Evolutionary conservation across 2,888 invertebrate genomes (phyloP), one percentile per base, ranked within the genome.

Genomic region (Endomychus coccineus): DNA sequence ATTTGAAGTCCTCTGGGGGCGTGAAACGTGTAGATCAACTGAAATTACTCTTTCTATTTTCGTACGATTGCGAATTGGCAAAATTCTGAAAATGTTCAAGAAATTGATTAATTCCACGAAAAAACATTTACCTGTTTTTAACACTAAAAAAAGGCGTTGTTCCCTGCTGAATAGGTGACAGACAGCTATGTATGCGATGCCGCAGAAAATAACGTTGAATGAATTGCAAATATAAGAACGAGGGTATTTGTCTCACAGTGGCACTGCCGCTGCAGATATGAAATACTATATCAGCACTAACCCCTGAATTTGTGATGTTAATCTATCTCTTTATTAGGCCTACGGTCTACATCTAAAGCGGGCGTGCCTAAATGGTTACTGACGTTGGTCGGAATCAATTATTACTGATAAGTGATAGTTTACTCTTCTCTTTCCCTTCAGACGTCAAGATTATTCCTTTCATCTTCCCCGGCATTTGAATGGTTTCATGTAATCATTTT

Each of bases 321-420:
- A 36, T 35, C 29, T 31, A 39, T 34, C 19, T 29, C 23, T 30
- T 34, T 24, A 34, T 39, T 25, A 28, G 23, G 12, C 23, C 25
- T n/a, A n/a, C n/a, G 23, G 33, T 11, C 25, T 21, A 15, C 16
- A 34, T 25, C 29, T 25, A 19, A 24, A 47, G 39, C 49, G 44
- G 50, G 50, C 52, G 52, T 50, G 44, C 43, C 48, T 36, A 45
- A 52, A 51, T 50, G 44, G 45, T 54, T 52, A 51, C 44, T 50
- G 54, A 52, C 51, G 48, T 50, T 48, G 44, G 47, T 54, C 54
- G 40, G 45, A 48, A 52, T 54, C 55, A 55, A 56, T 55, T 55
- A 55, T 42, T 34, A 34, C 24, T 31, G 34, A 39, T 34, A 31
- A 33, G 34, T 16, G 34, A 39, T 29, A 34, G 39, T 29, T 29